Percentiles rank a stretch among this genome's conserved stretches.
Conservation (phyloP, 2,888 invertebrate genomes). For the Hoplodrina ambigua region DNA sequence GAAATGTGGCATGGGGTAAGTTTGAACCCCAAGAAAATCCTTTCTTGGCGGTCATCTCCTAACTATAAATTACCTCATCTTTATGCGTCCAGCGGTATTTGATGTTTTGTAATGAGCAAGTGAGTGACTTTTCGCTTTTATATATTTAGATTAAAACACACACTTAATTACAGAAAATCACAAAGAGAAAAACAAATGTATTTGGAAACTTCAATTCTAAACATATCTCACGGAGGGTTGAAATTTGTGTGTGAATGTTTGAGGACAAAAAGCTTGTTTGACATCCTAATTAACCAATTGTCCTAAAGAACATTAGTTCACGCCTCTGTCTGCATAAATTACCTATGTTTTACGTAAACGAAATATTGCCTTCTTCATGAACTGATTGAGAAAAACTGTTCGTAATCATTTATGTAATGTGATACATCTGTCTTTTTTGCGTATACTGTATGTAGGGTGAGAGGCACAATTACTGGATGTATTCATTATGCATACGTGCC, state of each 20-base stretch:
- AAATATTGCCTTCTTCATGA: constrained; percentile 28
- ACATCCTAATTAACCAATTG: constrained; percentile 14
- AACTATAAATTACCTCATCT: too few relatives aligned
- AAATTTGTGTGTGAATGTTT: background rate
- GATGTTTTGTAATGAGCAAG: too few relatives aligned
- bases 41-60: too few relatives aligned
- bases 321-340: constrained; percentile 27
- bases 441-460: constrained; percentile 38
- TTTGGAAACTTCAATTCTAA: background rate
- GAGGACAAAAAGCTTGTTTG: background rate
- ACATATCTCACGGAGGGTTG: background rate
- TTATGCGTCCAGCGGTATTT: too few relatives aligned
- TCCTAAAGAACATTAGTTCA: constrained; percentile 20
- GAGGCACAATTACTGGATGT: constrained; percentile 8
- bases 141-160: too few relatives aligned
- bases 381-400: constrained; percentile 44
- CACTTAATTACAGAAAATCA: too few relatives aligned
- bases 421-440: constrained; percentile 46
- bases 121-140: too few relatives aligned
- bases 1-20: too few relatives aligned
- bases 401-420: constrained; percentile 52
- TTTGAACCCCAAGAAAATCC: too few relatives aligned
- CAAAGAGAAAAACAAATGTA: background rate
- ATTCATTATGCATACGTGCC: background rate
- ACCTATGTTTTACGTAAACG: constrained; percentile 15